Evolutionary conservation across 2,113 vertebrate genomes (phyloP).

Genomic region (Tragelaphus strepsiceros): DNA sequence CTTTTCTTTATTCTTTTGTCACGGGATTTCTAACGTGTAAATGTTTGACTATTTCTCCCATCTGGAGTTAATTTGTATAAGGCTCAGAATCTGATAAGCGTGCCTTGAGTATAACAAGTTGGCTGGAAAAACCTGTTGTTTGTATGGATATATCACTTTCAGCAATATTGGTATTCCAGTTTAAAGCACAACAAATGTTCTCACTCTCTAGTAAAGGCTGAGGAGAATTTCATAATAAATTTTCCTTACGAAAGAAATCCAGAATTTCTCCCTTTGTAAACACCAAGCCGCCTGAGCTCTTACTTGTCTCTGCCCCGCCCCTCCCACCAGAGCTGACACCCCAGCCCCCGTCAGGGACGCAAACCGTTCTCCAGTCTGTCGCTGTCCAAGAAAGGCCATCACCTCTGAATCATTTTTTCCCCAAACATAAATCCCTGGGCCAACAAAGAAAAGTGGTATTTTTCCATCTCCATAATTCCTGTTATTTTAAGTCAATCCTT

Average conservation of each 20-base stretch:
- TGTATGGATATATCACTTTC: not conserved
- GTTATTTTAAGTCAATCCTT: constrained; percentile 81
- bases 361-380: constrained; percentile 21
- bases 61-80: constrained; percentile 48
- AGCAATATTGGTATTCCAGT: not conserved
- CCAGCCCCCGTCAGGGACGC: not conserved
- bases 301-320: not conserved
- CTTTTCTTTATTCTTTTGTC: not conserved
- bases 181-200: not conserved
- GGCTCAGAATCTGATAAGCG: constrained; percentile 18
- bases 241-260: not conserved
- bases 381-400: constrained; percentile 67
- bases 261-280: not conserved
- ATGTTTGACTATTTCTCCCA: constrained; percentile 16
- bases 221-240: not conserved
- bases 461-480: constrained; percentile 79
- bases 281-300: not conserved
- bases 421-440: constrained; percentile 77
- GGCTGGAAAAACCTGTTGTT: not conserved
- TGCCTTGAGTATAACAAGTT: constrained; percentile 1
- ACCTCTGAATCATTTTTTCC: constrained; percentile 82
- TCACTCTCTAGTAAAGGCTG: not conserved
- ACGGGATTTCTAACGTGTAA: not conserved
- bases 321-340: not conserved
- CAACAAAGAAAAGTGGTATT: constrained; percentile 79